These are phyloP conservation scores for Bactericera cockerelli DNA, from an alignment of 1,140 invertebrate genomes.

Conservation along the genomic window DNA sequence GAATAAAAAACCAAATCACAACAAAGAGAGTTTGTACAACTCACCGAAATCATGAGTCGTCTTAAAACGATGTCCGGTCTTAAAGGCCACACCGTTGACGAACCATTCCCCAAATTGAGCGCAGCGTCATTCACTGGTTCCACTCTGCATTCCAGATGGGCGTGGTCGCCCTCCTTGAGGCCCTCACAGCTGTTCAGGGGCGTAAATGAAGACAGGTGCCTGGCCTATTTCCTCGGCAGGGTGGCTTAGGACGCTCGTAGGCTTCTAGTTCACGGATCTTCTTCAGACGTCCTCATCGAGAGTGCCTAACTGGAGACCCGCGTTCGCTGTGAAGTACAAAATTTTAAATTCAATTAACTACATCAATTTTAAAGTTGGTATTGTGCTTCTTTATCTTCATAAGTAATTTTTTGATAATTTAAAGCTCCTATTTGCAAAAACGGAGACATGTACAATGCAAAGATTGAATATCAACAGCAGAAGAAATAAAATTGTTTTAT, in stretches of 20 bases:
- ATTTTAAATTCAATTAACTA: no score
- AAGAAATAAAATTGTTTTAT: no score
- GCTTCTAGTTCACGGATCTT: slow-evolving; percentile 80
- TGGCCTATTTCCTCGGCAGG: slow-evolving; percentile 62
- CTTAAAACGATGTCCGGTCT: slow-evolving; percentile 70
- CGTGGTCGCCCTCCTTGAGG: slow-evolving; percentile 76
- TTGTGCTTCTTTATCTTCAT: no score
- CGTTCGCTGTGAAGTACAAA: slow-evolving; percentile 63
- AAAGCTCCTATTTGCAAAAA: no score
- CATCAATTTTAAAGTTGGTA: no score
- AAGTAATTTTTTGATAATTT: no score
- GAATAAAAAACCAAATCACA: no score
- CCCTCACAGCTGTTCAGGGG: slow-evolving; percentile 70
- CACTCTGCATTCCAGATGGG: slow-evolving; percentile 88
- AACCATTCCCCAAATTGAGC: slow-evolving; percentile 87
- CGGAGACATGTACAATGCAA: no score
- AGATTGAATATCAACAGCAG: no score
- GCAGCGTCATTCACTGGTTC: slow-evolving; percentile 89
- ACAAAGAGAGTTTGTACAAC: no score
- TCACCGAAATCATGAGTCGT: slow-evolving; percentile 84
- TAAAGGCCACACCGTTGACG: slow-evolving; percentile 63
- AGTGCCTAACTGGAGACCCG: slow-evolving; percentile 69
- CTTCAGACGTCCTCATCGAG: slow-evolving; percentile 71
- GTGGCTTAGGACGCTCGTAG: slow-evolving; percentile 52
- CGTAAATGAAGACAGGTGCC: slow-evolving; percentile 69